These are phyloP conservation scores for Turnix velox DNA, from an alignment of 2,113 vertebrate species.

Conservation along the genomic window DNA sequence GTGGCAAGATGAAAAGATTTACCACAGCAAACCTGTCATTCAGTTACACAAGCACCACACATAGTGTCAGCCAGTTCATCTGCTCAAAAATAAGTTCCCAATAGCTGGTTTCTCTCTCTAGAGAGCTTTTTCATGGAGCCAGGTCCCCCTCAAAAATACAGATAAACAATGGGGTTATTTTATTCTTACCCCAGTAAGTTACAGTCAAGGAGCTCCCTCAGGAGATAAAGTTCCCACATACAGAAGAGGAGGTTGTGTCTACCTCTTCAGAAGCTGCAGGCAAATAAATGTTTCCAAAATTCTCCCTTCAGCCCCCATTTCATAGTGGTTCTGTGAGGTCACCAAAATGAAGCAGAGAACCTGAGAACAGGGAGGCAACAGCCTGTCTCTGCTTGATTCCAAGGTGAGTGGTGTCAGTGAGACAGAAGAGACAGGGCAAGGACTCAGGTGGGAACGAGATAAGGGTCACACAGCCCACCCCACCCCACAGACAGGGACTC, in stretches of 20 bases:
- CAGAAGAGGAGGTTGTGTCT: not conserved
- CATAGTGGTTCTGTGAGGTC: not conserved
- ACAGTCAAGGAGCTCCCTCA: not conserved
- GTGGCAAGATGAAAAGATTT: not conserved
- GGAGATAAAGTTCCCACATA: not conserved
- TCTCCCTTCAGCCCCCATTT: not conserved
- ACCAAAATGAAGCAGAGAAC: not conserved
- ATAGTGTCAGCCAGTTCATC: not conserved
- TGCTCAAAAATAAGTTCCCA: not conserved
- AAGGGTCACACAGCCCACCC: not conserved
- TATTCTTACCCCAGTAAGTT: not conserved
- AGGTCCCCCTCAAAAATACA: not conserved
- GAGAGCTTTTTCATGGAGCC: not conserved
- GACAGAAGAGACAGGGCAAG: not conserved
- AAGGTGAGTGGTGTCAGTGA: accelerated
- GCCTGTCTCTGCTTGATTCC: not conserved
- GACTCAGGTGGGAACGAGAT: not conserved
- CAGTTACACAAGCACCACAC: not conserved
- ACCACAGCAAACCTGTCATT: not conserved
- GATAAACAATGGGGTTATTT: not conserved
- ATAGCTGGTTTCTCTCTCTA: not conserved
- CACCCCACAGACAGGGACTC: not conserved
- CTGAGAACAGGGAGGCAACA: not conserved
- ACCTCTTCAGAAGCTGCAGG: not conserved
- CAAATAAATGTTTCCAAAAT: not conserved